These are phyloP conservation scores for Ectropis grisescens DNA, from an alignment of 1,140 invertebrate species.

Conservation along the genomic window DNA sequence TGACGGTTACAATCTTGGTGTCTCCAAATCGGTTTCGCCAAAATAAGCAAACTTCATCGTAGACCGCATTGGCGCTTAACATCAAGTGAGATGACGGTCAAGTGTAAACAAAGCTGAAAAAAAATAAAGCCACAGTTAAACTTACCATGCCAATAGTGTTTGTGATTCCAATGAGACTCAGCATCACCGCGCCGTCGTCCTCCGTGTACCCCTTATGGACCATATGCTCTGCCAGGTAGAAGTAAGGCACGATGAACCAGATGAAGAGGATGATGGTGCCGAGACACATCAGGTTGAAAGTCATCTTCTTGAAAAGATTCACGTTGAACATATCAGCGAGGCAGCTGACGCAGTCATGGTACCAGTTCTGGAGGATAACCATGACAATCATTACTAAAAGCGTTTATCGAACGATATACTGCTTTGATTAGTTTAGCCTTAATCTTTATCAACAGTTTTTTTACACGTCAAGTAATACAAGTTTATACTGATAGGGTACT, in stretches of 20 bases:
- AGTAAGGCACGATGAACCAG: slow-evolving; percentile 93
- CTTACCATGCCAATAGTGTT: slow-evolving; percentile 91
- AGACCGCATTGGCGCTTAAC: slow-evolving; percentile 7
- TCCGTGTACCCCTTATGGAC: slow-evolving; percentile 74
- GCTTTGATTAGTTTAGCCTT: too few species aligned
- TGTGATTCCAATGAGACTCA: slow-evolving; percentile 87
- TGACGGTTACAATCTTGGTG: too few species aligned
- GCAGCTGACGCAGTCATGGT: slow-evolving; percentile 78
- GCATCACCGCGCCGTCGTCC: slow-evolving; percentile 80
- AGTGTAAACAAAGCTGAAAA: too few species aligned
- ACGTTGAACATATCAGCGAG: slow-evolving; percentile 83
- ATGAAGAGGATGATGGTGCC: slow-evolving; percentile 89
- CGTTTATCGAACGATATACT: too few species aligned
- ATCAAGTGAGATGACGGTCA: too few species aligned
- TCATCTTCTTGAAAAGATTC: slow-evolving; percentile 83
- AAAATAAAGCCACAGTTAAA: neutral
- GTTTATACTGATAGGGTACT: too few species aligned
- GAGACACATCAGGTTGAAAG: slow-evolving; percentile 85
- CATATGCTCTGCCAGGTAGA: slow-evolving; percentile 84
- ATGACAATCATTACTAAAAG: too few species aligned
- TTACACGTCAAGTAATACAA: too few species aligned
- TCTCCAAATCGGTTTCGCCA: too few species aligned
- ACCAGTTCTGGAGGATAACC: slow-evolving; percentile 78
- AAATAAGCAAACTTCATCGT: slow-evolving; percentile 90
- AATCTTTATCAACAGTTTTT: too few species aligned